These are phyloP conservation scores for Drosophila bifasciata DNA, from an alignment of 1,140 invertebrate genomes.

Conservation along the genomic window DNA sequence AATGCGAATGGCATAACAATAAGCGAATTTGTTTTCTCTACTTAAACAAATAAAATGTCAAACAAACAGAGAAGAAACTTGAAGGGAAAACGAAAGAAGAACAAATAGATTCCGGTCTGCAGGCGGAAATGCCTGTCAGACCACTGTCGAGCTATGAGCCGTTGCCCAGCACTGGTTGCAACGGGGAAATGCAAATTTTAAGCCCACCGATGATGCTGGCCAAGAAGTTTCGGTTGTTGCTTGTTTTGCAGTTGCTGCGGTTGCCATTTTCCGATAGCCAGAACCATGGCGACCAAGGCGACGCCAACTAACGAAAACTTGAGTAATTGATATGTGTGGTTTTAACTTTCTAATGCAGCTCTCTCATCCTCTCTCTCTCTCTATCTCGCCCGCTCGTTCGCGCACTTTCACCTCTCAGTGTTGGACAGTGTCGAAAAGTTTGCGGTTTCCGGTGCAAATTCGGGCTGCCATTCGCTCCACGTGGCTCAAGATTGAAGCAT, in stretches of 20 bases:
- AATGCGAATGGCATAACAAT: constrained; percentile 50
- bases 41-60: constrained; percentile 32
- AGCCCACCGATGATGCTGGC: constrained; percentile 13
- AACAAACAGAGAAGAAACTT: neutral
- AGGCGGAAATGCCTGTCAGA: constrained; percentile 54
- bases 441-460: constrained; percentile 30
- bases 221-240: constrained; percentile 9
- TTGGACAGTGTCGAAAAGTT: constrained; percentile 57
- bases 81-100: constrained; percentile 44
- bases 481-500: constrained; percentile 24
- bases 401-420: constrained; percentile 1
- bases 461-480: constrained; percentile 28
- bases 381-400: constrained; percentile 3
- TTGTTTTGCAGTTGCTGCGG: constrained; percentile 25
- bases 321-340: constrained; percentile 78
- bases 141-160: constrained; percentile 55
- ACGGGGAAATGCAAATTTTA: constrained; percentile 54
- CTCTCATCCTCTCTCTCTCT: neutral
- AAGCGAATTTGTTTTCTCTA: constrained; percentile 42
- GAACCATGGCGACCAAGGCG: constrained; percentile 19
- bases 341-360: constrained; percentile 71
- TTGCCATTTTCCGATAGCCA: constrained; percentile 67
- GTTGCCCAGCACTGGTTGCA: constrained; percentile 12
- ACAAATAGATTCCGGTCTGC: constrained; percentile 20
- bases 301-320: constrained; percentile 57